Conservation (phyloP, 53 echinoderm and acorn worm species). For the Holothuria leucospilota region DNA sequence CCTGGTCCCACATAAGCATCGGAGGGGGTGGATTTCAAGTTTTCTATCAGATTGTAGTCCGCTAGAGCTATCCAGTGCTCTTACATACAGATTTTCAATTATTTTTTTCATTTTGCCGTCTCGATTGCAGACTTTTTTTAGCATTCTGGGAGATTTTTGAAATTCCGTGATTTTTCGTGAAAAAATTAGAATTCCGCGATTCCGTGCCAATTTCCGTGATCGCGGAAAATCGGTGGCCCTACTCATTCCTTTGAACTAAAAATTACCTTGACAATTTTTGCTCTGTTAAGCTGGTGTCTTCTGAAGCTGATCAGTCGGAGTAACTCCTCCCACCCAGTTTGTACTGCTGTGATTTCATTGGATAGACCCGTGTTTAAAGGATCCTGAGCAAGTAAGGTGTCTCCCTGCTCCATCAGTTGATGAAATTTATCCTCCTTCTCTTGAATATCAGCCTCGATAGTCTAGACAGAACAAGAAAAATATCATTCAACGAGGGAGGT, state of each 20-base stretch:
- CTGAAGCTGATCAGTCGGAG: constrained; percentile 74
- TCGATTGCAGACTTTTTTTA: too few species aligned
- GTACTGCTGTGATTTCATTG: constrained; percentile 72
- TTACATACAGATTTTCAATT: too few species aligned
- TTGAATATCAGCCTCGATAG: constrained; percentile 76
- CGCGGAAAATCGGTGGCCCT: too few species aligned
- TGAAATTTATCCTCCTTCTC: constrained; percentile 72
- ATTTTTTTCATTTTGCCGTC: too few species aligned
- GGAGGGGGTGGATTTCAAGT: too few species aligned
- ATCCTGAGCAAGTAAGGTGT: constrained; percentile 71
- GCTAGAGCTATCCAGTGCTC: too few species aligned
- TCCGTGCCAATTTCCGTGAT: too few species aligned
- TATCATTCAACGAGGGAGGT: not conserved
- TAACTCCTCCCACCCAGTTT: constrained; percentile 86
- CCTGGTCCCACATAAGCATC: too few species aligned
- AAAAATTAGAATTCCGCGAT: too few species aligned
- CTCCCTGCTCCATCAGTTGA: constrained; percentile 78
- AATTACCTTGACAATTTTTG: constrained; percentile 85
- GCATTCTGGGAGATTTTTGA: too few species aligned
- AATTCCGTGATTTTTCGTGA: too few species aligned
- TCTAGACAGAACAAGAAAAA: not conserved
- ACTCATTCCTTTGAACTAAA: not conserved
- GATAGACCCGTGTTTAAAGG: constrained; percentile 70
- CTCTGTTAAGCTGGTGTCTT: constrained; percentile 82
- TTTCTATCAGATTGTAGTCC: too few species aligned